Base-by-base conservation (phyloP, 2,888 invertebrate species). In the Ormyrus thymus region DNA sequence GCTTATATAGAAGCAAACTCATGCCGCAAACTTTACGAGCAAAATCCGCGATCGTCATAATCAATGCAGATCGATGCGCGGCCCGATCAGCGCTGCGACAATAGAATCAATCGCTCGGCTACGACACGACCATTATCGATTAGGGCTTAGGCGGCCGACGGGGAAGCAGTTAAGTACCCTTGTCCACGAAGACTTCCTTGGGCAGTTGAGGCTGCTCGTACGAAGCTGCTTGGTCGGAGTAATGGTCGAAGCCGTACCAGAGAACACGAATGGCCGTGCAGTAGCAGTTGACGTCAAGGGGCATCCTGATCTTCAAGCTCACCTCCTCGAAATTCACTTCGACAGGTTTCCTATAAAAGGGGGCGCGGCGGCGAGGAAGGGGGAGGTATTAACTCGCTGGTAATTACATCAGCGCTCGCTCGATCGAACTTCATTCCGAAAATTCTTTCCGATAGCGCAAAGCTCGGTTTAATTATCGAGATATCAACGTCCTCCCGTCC, bases 181-280 rank as follows among this genome's bases (percentile, higher is more conserved):
- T 78, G 64, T 82, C 81, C 74, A 81, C 82, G 56, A 81, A 78
- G 65, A 85, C 86, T 58, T 88, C 85, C 6, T 87, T 84, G 0
- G 90, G 87, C 9, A 90, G 79, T 1, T 86, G 83, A 1, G 91
- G 91, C 51, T 89, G 86, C n/a, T 84, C 82, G 73, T 86, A 90
- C 4, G 90, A 88, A 1, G 78, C 80, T 66, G 90, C 89, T 11
- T 86, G 86, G 76, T 91, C 93, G 29, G 94, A 94, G 55, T 93
- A 91, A 82, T 94, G 91, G 81, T 94, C 94, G 71, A 93, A 91
- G 85, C 91, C 89, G 0, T 92, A 90, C 82, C 92, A 90, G 0
- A 93, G 91, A 0, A 92, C 92, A 43, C 94, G 90, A 9, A 94
- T 91, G 29, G 92, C 92, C 10, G 92, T 91, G 43, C 91, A 89